Conservation (phyloP, 2,797 vertebrate genomes). For the Anguilla anguilla region DNA sequence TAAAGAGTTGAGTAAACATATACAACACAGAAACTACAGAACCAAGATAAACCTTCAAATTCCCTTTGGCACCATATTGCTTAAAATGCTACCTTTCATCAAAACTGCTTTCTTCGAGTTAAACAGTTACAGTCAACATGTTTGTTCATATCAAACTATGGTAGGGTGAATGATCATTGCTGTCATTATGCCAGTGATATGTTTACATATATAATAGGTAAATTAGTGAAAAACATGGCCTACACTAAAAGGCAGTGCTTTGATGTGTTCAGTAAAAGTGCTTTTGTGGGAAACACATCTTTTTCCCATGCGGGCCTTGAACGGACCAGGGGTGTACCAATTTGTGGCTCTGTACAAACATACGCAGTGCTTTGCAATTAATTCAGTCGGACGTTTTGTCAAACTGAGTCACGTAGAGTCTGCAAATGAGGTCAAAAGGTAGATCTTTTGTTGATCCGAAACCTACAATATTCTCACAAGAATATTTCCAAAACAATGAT, state of each 20-base stretch:
- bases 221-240: neutral
- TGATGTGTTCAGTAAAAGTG: slow-evolving; percentile 9
- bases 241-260: neutral
- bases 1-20: slow-evolving; percentile 4
- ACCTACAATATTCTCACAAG: slow-evolving; percentile 39
- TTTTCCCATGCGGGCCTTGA: neutral
- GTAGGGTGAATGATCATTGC: neutral
- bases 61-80: slow-evolving; percentile 30
- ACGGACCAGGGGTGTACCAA: slow-evolving; percentile 1
- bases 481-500: slow-evolving; percentile 23
- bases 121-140: neutral
- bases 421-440: slow-evolving; percentile 32
- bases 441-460: slow-evolving; percentile 52
- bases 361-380: neutral
- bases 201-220: neutral
- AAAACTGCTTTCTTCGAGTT: neutral
- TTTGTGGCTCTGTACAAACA: slow-evolving; percentile 13
- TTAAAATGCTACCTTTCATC: slow-evolving; percentile 4
- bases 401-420: neutral
- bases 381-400: neutral
- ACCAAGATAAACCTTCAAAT: neutral
- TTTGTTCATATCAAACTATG: neutral
- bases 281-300: neutral
- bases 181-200: neutral
- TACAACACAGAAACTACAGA: slow-evolving; percentile 10